Conservation (phyloP, 2,797 vertebrate species). For the Trematomus bernacchii region DNA sequence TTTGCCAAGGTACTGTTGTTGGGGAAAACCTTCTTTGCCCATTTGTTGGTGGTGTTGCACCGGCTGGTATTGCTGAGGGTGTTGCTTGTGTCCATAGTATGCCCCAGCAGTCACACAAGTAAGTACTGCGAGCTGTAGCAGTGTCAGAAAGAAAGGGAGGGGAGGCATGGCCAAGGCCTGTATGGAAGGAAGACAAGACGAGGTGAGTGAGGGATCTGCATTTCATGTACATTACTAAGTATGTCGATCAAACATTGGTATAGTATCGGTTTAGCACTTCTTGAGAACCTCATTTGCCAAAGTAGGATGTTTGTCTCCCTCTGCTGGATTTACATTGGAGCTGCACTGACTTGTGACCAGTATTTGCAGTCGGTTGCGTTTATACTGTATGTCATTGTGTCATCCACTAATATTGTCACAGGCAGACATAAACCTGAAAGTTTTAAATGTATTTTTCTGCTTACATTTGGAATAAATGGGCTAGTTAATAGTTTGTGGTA, state of each 20-base stretch:
- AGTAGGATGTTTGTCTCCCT: slow-evolving; percentile 32
- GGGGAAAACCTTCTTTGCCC: slow-evolving; percentile 89
- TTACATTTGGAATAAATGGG: neutral
- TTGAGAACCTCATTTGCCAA: neutral
- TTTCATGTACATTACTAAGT: neutral
- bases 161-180: slow-evolving; percentile 84
- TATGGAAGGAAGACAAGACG: slow-evolving; percentile 34
- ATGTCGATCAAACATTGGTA: neutral
- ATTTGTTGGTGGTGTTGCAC: slow-evolving; percentile 94
- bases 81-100: slow-evolving; percentile 95
- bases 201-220: slow-evolving; percentile 13
- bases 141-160: slow-evolving; percentile 80
- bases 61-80: slow-evolving; percentile 92
- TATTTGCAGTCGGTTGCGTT: neutral
- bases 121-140: slow-evolving; percentile 84
- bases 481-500: neutral
- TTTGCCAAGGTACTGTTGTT: slow-evolving; percentile 90
- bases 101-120: slow-evolving; percentile 86
- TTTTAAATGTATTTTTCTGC: neutral
- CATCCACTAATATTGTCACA: neutral
- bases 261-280: neutral
- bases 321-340: slow-evolving; percentile 38
- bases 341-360: slow-evolving; percentile 2
- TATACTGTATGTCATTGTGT: neutral
- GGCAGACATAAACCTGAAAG: neutral